These are phyloP conservation scores for Polyploca ridens DNA, from an alignment of 2,888 invertebrate genomes.

Conservation along the genomic window DNA sequence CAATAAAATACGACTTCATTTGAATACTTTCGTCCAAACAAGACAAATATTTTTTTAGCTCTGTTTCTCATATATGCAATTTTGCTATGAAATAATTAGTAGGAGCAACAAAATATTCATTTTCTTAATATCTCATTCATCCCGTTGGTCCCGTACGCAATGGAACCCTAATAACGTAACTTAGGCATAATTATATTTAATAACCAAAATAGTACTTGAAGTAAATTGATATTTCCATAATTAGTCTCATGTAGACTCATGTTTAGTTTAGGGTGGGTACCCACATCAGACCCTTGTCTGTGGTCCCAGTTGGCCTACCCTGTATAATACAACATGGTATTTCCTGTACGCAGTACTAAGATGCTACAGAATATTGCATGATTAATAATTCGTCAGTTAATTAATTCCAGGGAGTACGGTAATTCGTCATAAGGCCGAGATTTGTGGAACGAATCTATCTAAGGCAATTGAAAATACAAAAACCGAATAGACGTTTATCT, in stretches of 20 bases:
- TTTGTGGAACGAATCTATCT: not conserved
- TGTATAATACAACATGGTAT: slow-evolving; percentile 22
- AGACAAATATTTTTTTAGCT: too few species aligned
- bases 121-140: too few species aligned
- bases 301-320: slow-evolving; percentile 38
- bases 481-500: not conserved
- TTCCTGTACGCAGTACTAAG: slow-evolving; percentile 20
- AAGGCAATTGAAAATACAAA: not conserved
- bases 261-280: slow-evolving; percentile 12
- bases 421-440: not conserved
- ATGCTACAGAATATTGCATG: slow-evolving; percentile 14
- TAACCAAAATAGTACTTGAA: slow-evolving; percentile 11
- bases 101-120: too few species aligned
- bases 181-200: too few species aligned
- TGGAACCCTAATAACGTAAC: too few species aligned
- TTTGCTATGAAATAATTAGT: too few species aligned
- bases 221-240: slow-evolving; percentile 21
- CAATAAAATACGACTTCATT: too few species aligned
- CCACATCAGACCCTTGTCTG: slow-evolving; percentile 55
- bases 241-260: slow-evolving; percentile 13
- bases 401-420: not conserved
- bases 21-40: too few species aligned
- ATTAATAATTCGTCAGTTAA: not conserved
- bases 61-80: too few species aligned
- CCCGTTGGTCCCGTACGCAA: too few species aligned